These are phyloP conservation scores for Typhlomys cinereus DNA, from an alignment of 2,113 vertebrate species.

Conservation along the genomic window DNA sequence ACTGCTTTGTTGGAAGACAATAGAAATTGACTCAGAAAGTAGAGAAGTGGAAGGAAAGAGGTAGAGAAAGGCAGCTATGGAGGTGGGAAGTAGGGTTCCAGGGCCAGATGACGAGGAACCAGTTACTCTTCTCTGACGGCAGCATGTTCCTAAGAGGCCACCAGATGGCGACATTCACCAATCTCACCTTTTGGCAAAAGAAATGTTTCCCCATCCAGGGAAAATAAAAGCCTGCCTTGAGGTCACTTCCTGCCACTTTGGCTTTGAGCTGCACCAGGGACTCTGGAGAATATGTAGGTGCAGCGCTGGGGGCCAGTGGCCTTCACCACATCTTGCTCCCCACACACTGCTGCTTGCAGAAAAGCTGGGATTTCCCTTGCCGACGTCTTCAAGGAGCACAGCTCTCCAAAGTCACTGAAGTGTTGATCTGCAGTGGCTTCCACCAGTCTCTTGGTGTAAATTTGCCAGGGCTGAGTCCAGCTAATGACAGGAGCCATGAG, in stretches of 20 bases:
- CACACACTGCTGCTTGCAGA: background rate
- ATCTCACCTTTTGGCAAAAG: background rate
- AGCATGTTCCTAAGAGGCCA: background rate
- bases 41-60: background rate
- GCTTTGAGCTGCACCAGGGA: background rate
- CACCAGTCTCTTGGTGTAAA: slow-evolving; percentile 25
- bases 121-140: background rate
- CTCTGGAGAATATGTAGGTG: background rate
- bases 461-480: background rate
- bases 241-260: background rate
- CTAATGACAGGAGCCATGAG: background rate
- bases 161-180: slow-evolving; percentile 65
- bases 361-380: background rate
- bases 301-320: background rate
- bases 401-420: background rate
- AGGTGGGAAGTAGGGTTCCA: background rate
- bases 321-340: background rate
- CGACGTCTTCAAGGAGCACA: background rate
- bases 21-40: background rate
- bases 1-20: background rate
- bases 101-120: background rate
- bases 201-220: background rate
- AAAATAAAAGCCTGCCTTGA: background rate
- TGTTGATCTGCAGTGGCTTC: background rate
- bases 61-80: background rate